A percentile compares a stretch with the other conserved stretches of the same genome.
Conservation (phyloP, 2,797 vertebrate species). For the Nasua narica region DNA sequence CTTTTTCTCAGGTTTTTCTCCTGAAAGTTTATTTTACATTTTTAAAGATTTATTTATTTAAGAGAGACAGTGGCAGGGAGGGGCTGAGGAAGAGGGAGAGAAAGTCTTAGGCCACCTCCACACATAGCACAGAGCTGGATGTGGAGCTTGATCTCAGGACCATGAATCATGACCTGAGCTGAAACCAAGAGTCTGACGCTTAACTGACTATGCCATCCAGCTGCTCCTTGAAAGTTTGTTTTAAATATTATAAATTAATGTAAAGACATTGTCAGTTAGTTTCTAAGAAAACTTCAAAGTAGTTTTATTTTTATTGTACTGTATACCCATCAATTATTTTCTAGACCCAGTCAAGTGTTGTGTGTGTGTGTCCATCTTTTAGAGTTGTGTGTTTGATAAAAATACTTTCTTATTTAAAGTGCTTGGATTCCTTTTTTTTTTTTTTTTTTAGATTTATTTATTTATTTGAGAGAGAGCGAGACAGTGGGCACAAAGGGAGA, state of each 20-base stretch:
- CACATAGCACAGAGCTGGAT: background rate
- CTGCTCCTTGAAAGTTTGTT: background rate
- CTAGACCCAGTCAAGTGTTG: background rate
- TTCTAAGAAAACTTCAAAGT: background rate
- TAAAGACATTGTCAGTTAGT: background rate
- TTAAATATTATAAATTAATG: background rate
- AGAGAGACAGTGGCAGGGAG: background rate
- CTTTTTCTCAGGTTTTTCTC: constrained; percentile 4
- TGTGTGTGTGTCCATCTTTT: background rate
- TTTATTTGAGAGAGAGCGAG: too few species aligned
- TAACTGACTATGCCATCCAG: too few species aligned
- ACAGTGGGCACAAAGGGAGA: too few species aligned
- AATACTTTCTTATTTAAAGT: constrained; percentile 10
- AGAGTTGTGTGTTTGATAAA: constrained; percentile 41
- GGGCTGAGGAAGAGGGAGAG: background rate
- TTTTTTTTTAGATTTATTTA: too few species aligned
- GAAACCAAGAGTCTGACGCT: background rate
- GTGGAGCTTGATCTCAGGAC: background rate
- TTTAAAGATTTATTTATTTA: background rate
- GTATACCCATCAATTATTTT: background rate
- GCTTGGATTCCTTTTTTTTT: background rate
- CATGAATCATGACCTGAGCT: background rate
- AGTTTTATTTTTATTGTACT: constrained; percentile 30
- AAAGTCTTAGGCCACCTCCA: background rate
- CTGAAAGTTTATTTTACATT: background rate